Evolutionary conservation across 1,140 invertebrate genomes (phyloP).

Genomic region (Sitobion miscanthi): DNA sequence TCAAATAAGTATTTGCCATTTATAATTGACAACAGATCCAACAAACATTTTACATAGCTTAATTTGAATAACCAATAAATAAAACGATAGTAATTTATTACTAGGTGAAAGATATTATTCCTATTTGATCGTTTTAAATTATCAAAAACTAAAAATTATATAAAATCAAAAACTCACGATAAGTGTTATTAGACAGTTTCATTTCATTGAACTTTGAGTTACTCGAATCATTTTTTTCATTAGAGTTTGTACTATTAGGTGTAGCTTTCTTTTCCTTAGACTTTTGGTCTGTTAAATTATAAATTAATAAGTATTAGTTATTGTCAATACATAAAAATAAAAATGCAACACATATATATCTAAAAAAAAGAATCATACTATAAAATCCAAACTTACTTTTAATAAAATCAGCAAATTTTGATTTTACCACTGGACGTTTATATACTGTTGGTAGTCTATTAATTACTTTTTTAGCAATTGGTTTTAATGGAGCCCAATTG

Average conservation of each 20-base stretch:
- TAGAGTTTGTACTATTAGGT: not conserved
- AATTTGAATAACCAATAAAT: no score
- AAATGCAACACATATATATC: not conserved
- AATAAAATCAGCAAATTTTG: slow-evolving; percentile 37
- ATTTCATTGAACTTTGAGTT: slow-evolving; percentile 30
- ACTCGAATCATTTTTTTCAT: not conserved
- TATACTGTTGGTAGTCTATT: not conserved
- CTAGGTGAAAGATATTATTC: no score
- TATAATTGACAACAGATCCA: no score
- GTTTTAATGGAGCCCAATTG: slow-evolving; percentile 26
- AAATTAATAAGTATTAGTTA: not conserved
- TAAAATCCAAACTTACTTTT: slow-evolving; percentile 33
- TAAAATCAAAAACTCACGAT: not conserved
- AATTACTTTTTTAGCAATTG: slow-evolving; percentile 41
- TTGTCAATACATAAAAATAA: not conserved
- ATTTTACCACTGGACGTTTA: slow-evolving; percentile 27
- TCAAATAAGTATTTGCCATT: no score
- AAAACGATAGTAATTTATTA: no score
- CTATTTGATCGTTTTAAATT: no score
- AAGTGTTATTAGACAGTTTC: slow-evolving; percentile 34
- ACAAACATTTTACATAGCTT: no score
- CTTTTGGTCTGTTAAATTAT: not conserved
- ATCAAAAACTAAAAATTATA: not conserved
- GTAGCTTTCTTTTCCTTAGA: not conserved
- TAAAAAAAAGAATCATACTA: not conserved